Conservation (phyloP, 2,888 invertebrate species). For the Belgica antarctica region DNA sequence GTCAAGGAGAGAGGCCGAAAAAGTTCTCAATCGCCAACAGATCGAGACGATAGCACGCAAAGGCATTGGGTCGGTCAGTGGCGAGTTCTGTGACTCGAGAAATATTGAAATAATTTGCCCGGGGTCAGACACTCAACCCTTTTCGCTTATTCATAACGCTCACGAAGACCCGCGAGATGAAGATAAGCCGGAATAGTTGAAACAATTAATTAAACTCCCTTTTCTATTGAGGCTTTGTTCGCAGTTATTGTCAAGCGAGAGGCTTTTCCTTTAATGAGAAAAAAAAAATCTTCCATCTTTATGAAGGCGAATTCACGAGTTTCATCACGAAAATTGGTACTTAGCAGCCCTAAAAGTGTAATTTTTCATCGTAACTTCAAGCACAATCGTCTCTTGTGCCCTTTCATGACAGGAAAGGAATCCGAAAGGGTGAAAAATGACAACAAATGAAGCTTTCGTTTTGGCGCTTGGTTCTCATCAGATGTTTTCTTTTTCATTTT, state of each 20-base stretch:
- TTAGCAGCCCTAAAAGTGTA: too few relatives aligned
- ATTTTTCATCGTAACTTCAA: too few relatives aligned
- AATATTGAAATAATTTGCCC: constrained; percentile 21
- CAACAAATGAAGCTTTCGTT: neutral
- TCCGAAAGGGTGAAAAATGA: constrained; percentile 15
- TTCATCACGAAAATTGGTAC: too few relatives aligned
- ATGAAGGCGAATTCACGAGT: too few relatives aligned
- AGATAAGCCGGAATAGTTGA: constrained; percentile 19
- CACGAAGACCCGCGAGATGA: neutral
- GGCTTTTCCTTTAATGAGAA: too few relatives aligned
- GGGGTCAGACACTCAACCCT: constrained; percentile 6
- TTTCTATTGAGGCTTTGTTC: constrained; percentile 6
- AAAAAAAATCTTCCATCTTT: too few relatives aligned
- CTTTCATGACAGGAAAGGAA: constrained; percentile 12
- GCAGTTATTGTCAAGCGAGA: too few relatives aligned
- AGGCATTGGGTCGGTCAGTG: constrained; percentile 6
- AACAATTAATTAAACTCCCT: constrained; percentile 32
- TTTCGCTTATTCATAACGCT: neutral
- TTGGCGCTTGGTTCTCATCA: too few relatives aligned
- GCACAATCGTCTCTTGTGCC: too few relatives aligned
- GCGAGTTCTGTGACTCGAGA: too few relatives aligned
- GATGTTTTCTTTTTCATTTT: constrained; percentile 11
- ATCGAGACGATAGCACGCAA: too few relatives aligned
- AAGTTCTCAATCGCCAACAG: neutral
- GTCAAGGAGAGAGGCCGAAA: too few relatives aligned